Conservation (phyloP, 1,140 invertebrate genomes). For the Trachymyrmex septentrionalis region DNA sequence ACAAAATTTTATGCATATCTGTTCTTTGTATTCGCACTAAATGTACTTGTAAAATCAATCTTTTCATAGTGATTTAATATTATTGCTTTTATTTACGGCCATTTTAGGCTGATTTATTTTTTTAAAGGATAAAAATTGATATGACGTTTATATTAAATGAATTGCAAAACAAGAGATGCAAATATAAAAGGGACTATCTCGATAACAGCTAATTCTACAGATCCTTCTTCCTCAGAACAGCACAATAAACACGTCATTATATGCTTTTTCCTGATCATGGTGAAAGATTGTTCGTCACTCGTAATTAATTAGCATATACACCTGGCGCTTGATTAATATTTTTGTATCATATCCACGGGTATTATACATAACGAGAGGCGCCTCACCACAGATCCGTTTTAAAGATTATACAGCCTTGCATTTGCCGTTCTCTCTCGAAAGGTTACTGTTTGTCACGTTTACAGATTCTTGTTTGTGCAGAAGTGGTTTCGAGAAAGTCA, state of each 20-base stretch:
- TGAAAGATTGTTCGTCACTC: constrained; percentile 24
- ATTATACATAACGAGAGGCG: constrained; percentile 9
- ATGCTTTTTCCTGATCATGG: neutral
- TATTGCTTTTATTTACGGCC: neutral
- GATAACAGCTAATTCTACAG: neutral
- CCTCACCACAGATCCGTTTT: constrained; percentile 7
- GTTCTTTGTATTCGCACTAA: neutral
- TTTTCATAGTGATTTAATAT: neutral
- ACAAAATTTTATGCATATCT: neutral
- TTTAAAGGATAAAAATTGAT: neutral
- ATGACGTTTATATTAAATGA: neutral
- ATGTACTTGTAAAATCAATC: neutral
- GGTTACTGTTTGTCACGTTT: constrained; percentile 49
- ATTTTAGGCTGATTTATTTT: neutral
- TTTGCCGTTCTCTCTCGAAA: constrained; percentile 58
- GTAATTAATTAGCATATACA: constrained; percentile 48
- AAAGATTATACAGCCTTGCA: constrained; percentile 49
- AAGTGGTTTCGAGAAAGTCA: constrained; percentile 27
- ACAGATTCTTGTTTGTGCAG: constrained; percentile 38
- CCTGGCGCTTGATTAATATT: constrained; percentile 61
- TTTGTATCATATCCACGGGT: constrained; percentile 16
- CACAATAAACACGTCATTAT: neutral
- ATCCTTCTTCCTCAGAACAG: neutral
- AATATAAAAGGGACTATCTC: neutral
- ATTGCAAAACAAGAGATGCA: neutral